These are phyloP conservation scores for Periophthalmodon schlosseri DNA, from an alignment of 2,113 vertebrate genomes.

Conservation along the genomic window DNA sequence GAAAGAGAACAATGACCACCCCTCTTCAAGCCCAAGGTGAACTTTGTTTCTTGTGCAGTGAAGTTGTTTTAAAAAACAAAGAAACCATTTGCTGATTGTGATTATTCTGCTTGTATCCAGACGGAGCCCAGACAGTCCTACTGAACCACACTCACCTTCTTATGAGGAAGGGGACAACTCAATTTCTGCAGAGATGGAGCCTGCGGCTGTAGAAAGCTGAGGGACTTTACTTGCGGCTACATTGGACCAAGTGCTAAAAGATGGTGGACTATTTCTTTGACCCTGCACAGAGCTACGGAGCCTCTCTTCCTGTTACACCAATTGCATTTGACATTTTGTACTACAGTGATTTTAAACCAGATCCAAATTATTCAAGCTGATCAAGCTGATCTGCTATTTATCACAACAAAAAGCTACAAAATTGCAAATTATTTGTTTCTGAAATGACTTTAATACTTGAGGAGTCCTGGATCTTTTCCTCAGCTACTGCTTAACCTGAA, in stretches of 20 bases:
- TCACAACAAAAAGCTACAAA: slow-evolving; percentile 50
- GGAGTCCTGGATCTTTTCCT: slow-evolving; percentile 39
- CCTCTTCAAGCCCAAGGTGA: slow-evolving; percentile 71
- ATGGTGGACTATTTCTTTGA: slow-evolving; percentile 53
- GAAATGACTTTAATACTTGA: slow-evolving; percentile 56
- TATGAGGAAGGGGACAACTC: slow-evolving; percentile 61
- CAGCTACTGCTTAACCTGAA: slow-evolving; percentile 44
- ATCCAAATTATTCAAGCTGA: slow-evolving; percentile 27
- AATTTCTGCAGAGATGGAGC: slow-evolving; percentile 61
- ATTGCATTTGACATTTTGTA: slow-evolving; percentile 61
- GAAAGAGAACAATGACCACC: slow-evolving; percentile 60
- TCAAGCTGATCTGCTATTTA: slow-evolving; percentile 31
- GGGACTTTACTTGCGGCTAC: slow-evolving; percentile 34
- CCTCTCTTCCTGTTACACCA: slow-evolving; percentile 49
- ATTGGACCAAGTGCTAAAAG: slow-evolving; percentile 67
- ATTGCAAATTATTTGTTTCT: slow-evolving; percentile 35
- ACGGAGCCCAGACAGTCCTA: slow-evolving; percentile 64
- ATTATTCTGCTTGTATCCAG: slow-evolving; percentile 34
- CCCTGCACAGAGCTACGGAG: slow-evolving; percentile 25
- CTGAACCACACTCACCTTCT: slow-evolving; percentile 50
- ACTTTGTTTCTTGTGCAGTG: not conserved
- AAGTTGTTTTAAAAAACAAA: not conserved
- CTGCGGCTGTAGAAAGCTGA: slow-evolving; percentile 70
- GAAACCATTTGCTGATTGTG: not conserved
- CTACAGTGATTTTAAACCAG: slow-evolving; percentile 44